Evolutionary conservation across 2,797 vertebrate genomes (phyloP).

Genomic region (Myripristis murdjan): DNA sequence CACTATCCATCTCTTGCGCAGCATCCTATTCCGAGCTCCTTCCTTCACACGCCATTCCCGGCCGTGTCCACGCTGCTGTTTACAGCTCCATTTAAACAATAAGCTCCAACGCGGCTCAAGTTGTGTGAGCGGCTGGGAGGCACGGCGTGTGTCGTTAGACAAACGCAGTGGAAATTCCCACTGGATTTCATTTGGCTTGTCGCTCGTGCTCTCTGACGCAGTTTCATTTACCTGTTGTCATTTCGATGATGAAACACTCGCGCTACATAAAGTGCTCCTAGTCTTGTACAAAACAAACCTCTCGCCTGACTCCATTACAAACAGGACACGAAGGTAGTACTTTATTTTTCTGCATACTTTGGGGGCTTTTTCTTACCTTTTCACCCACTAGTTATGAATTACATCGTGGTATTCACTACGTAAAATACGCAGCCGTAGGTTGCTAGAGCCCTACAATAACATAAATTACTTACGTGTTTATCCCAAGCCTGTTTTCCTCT

Average conservation of each 20-base stretch:
- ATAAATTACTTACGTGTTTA: slow-evolving; percentile 76
- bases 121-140: not conserved
- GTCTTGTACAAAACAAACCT: not conserved
- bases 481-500: slow-evolving; percentile 31
- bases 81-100: slow-evolving; percentile 53
- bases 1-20: slow-evolving; percentile 83
- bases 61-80: slow-evolving; percentile 69
- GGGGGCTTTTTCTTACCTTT: slow-evolving; percentile 40
- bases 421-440: slow-evolving; percentile 69
- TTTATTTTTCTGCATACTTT: slow-evolving; percentile 40
- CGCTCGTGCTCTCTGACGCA: slow-evolving; percentile 84
- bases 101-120: slow-evolving; percentile 27
- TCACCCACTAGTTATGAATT: slow-evolving; percentile 59
- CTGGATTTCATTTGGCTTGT: slow-evolving; percentile 64
- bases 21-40: slow-evolving; percentile 81
- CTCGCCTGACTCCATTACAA: not conserved
- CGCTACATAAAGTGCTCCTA: slow-evolving; percentile 36
- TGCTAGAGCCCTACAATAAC: slow-evolving; percentile 37
- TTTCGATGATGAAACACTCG: slow-evolving; percentile 64
- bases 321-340: not conserved
- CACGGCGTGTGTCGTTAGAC: slow-evolving; percentile 3
- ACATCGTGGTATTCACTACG: slow-evolving; percentile 75
- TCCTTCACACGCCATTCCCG: slow-evolving; percentile 72
- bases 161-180: slow-evolving; percentile 79
- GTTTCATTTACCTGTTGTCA: slow-evolving; percentile 86